Base-by-base conservation (phyloP, 2,797 vertebrate genomes). In the Phrynocephalus guinanensis region DNA sequence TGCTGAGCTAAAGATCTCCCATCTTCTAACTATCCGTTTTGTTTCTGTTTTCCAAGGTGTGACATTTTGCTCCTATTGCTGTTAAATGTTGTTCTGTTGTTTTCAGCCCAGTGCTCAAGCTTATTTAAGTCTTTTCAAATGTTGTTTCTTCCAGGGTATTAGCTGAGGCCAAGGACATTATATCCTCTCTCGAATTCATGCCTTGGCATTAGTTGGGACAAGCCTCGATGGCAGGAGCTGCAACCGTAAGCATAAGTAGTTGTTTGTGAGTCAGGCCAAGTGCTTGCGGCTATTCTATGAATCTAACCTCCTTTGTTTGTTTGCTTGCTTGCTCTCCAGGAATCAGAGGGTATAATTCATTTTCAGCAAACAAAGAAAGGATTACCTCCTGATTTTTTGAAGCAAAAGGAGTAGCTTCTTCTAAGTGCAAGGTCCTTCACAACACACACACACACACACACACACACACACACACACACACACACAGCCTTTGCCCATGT, bases 341-440 rank as follows among this genome's bases (percentile, higher is more conserved):
- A 94, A 84, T 84, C 0, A 33, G 87, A 73, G 72, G 84, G 85
- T 90, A 78, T 77, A 88, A 89, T 93, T 93, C 87, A 91, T 94
- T 95, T 89, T 91, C 88, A 22, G 83, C 89, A 94, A 95, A 95
- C 91, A 94, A 94, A 93, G 91, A 78, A 48, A 44, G 91, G 90
- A 94, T 94, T 95, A 92, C 78, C 66, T 20, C 30, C 11, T 20
- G 86, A 60, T 90, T 94, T 87, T 93, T 75, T 85, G 73, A 93
- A 90, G 78, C 86, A 93, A 88, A 86, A 92, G 38, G 88, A 92
- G 88, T 7, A 90, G 81, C 77, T 86, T 89, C n/a, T 88, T 93
- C 87, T 91, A 66, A 85, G 92, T 70, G 6, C 3, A 3, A 5
- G 0, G 91, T 91, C 77, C 82, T 91, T 63, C 52, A 52, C 22